phyloP scores from a whole-genome alignment of 2,888 invertebrate genomes.

The Conus canariensis region DNA sequence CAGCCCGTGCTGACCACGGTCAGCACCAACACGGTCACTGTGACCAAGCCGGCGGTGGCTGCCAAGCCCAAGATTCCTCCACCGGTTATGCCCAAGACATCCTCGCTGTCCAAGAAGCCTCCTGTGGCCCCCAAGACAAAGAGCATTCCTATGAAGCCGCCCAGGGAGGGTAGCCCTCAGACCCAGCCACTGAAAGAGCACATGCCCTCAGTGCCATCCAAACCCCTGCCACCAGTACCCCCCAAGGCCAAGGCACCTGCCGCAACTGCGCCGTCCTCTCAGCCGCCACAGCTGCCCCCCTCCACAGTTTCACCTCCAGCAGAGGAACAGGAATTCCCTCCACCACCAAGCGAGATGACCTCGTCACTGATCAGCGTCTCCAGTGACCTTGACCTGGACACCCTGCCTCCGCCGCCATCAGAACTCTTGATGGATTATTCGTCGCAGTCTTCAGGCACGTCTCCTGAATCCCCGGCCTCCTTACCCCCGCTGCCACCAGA shows the following conservation, averaged over 20 bases:
- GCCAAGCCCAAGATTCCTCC: slow-evolving; percentile 39
- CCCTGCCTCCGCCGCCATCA: slow-evolving; percentile 39
- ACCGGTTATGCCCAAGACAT: slow-evolving; percentile 42
- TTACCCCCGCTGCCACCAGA: slow-evolving; percentile 33
- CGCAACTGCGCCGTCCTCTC: neutral
- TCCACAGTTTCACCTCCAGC: neutral
- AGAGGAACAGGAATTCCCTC: slow-evolving; percentile 37
- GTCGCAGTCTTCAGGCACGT: slow-evolving; percentile 31
- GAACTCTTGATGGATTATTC: slow-evolving; percentile 35
- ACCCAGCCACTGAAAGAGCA: neutral
- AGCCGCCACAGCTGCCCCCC: neutral
- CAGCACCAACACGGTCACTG: slow-evolving; percentile 41
- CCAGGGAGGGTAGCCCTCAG: slow-evolving; percentile 7
- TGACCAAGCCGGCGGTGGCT: slow-evolving; percentile 38
- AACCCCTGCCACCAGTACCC: neutral
- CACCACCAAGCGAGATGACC: slow-evolving; percentile 35
- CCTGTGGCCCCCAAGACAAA: slow-evolving; percentile 41
- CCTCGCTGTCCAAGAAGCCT: slow-evolving; percentile 11
- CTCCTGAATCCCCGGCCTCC: slow-evolving; percentile 36
- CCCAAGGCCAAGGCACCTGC: slow-evolving; percentile 6
- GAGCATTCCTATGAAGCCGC: neutral
- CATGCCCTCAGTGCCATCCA: neutral
- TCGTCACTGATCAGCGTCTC: neutral
- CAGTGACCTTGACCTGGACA: slow-evolving; percentile 29
- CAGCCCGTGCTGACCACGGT: slow-evolving; percentile 33